Conservation (phyloP, 2,888 invertebrate genomes). For the Saturnia japonica region DNA sequence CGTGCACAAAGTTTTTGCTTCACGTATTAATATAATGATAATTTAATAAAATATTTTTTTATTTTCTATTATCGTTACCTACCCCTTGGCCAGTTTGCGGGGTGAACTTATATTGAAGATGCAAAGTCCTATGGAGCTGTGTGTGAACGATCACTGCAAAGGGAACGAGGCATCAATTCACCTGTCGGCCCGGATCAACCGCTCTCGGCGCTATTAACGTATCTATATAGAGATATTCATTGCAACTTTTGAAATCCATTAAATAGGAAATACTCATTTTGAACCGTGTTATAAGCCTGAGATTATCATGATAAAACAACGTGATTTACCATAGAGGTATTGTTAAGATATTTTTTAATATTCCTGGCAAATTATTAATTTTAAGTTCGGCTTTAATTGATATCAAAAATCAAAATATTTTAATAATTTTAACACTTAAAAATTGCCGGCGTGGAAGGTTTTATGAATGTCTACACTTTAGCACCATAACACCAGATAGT, state of each 20-base stretch:
- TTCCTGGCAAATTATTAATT: no score
- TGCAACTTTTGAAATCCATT: background rate
- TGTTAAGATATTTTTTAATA: no score
- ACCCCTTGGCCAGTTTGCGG: background rate
- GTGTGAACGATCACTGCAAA: constrained; percentile 55
- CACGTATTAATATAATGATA: background rate
- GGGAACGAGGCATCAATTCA: constrained; percentile 68
- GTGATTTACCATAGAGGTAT: no score
- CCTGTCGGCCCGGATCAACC: constrained; percentile 66
- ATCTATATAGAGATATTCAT: constrained; percentile 44
- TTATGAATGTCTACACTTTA: no score
- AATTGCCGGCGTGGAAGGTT: no score
- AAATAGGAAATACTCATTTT: background rate
- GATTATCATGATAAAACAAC: no score
- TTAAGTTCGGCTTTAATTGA: no score
- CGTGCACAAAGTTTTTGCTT: no score
- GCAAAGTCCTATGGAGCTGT: constrained; percentile 30
- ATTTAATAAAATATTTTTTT: background rate
- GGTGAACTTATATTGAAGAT: constrained; percentile 15
- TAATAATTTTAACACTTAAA: no score
- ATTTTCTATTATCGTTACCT: background rate
- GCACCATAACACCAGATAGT: no score
- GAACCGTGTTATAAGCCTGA: no score
- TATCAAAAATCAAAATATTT: no score
- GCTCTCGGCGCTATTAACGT: constrained; percentile 36